Evolutionary conservation across 1,140 invertebrate genomes (phyloP), one percentile per base, ranked within the genome.

Genomic region (Chelonus insularis): DNA sequence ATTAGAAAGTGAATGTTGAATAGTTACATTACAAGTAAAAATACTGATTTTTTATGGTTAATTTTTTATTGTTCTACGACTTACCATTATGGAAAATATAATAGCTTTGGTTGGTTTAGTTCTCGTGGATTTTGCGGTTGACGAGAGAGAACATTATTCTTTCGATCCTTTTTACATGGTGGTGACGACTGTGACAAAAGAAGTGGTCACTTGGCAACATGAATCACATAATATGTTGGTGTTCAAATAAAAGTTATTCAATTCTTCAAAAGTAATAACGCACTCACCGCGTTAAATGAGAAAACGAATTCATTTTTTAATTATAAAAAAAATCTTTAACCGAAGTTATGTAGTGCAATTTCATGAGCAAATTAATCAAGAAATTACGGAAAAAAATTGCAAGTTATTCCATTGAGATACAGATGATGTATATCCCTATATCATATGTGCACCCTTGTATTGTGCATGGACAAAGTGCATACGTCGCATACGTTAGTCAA

Each of bases 401-500:
- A 4, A 29, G 25, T 29, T 29, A 29, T 29, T 29, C 25, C 25
- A 29, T 7, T 29, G 25, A 29, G 25, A 29, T 29, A 7, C 25
- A 29, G 25, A 3, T 29, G 7, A 29, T 29, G 25, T 3, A 4
- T 7, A 7, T 29, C 25, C 7, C 25, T 29, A 29, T 29, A 43
- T 4, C 12, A 43, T n/a, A n/a, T n/a, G n/a, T 34, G 41, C 55
- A 43, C 34, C 41, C 23, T 39, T 14, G 2, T 21, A 2, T 14
- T 7, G 36, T 29, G 20, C 55, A 55, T 55, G 66, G 67, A 77
- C 79, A 81, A 81, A 80, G 79, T 81, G 78, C 78, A 81, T 80
- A 73, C 79, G 74, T 73, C 73, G 76, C 77, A 81, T 80, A 78
- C 79, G 69, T 77, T 72, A 71, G 71, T 73, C 73, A 78, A 82